Evolutionary conservation across 2,113 vertebrate species (phyloP), one percentile per base, ranked within the genome.

Genomic region (Amphiprion percula): DNA sequence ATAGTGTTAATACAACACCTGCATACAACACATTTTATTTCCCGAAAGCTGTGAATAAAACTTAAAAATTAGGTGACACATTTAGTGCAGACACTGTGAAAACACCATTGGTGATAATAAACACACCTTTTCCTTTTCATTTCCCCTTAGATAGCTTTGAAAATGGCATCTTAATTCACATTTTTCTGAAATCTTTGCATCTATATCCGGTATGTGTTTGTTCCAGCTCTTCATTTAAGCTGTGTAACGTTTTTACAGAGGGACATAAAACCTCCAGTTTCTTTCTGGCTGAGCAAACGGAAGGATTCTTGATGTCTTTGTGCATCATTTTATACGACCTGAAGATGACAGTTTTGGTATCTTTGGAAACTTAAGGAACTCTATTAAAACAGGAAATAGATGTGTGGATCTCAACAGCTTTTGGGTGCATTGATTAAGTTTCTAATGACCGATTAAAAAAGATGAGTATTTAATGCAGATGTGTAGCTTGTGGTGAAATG

Each of bases 311-410:
- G 6, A 23, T 21, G 16, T 37, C 23, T n/a, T 37, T 7, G 2
- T n/a, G 19, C 30, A 59, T 49, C 23, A 23, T 30, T 60, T 26
- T 21, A 28, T 19, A 11, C 54, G 52, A 14, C 15, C 30, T 52
- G 52, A 53, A 11, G 52, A 23, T 30, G 24, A 39, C 21, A 37
- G n/a, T 17, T 50, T 17, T 8, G 2, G 11, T 17, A 41, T 62
- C 7, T 69, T 21, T 39, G 21, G 5, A 68, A 30, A 44, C 44
- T 52, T 66, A 47, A 69, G 55, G 3, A 24, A 54, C 37, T 54
- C n/a, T 23, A 8, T 41, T n/a, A 56, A 37, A 46, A 69, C 9
- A 28, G 14, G n/a, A 69, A 69, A 69, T 28, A 55, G 19, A 19
- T 6, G 4, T 17, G 12, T 17, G 17, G 49, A 5, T 19, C 44